Evolutionary conservation across 1,140 invertebrate genomes (phyloP).

Genomic region (Ceratosolen fusciceps): DNA sequence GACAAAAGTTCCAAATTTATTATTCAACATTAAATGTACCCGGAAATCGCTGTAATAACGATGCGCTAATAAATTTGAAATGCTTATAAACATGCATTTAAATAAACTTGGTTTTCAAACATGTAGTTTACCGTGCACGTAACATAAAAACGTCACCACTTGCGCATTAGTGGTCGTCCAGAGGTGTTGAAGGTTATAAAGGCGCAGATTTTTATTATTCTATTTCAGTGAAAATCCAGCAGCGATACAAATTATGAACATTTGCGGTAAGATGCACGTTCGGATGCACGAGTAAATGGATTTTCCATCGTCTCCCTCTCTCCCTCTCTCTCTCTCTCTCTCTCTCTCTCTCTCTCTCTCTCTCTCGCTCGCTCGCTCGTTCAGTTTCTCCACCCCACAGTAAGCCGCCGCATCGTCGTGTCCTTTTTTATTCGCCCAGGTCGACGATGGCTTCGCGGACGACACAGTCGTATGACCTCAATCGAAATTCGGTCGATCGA

Average conservation of each 20-base stretch:
- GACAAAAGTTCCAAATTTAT: neutral
- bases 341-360: constrained; percentile 4
- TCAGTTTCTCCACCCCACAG: neutral
- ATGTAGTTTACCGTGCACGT: neutral
- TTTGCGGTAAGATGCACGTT: neutral
- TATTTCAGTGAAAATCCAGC: neutral
- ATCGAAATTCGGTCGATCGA: constrained; percentile 47
- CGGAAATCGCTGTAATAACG: neutral
- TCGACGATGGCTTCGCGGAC: constrained; percentile 8
- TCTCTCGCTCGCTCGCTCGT: constrained; percentile 6
- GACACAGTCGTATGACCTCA: constrained; percentile 25
- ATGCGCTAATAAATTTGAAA: neutral
- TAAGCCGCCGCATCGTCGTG: no score
- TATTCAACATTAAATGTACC: neutral
- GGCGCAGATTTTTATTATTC: neutral
- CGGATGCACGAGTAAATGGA: constrained; percentile 11
- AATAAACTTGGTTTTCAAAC: neutral
- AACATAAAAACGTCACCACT: neutral
- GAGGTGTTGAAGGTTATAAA: constrained; percentile 12
- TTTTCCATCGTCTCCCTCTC: neutral
- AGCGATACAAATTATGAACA: neutral
- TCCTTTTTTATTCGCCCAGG: neutral
- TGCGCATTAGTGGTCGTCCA: neutral
- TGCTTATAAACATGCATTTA: neutral
- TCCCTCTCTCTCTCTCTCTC: neutral